phyloP scores from a whole-genome alignment of 1,140 invertebrate species.

The Neomicropteryx cornuta region DNA sequence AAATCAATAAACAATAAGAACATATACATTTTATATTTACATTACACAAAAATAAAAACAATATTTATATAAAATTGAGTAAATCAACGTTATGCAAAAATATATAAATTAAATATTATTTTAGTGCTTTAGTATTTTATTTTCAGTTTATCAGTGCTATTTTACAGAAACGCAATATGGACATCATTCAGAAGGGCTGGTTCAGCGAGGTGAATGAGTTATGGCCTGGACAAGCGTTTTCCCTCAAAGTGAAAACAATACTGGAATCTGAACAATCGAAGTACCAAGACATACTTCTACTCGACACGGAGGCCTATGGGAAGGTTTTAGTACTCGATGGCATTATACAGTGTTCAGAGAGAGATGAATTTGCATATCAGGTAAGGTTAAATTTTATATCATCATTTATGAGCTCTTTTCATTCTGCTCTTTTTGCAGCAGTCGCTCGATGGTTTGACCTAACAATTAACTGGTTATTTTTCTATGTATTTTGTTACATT shows the following conservation, averaged over 20 bases:
- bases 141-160: conserved; percentile 1
- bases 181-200: conserved; percentile 67
- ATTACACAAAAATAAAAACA: no score
- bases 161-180: conserved; percentile 27
- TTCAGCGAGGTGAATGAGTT: conserved; percentile 80
- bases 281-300: conserved; percentile 82
- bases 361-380: conserved; percentile 96
- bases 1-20: no score
- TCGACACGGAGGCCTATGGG: conserved; percentile 88
- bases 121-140: no score
- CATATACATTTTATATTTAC: no score
- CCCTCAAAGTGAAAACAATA: conserved; percentile 77
- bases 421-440: no score
- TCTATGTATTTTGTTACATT: no score
- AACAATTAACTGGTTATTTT: no score
- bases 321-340: conserved; percentile 87
- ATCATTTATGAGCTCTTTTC: no score
- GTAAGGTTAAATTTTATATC: conserved; percentile 17
- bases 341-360: conserved; percentile 93
- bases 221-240: conserved; percentile 88
- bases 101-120: no score
- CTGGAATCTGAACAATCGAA: conserved; percentile 73
- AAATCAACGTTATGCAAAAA: no score
- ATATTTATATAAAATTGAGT: no score
- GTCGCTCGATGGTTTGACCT: no score